Conservation (phyloP, 2,888 invertebrate species). For the Macaria notata region DNA sequence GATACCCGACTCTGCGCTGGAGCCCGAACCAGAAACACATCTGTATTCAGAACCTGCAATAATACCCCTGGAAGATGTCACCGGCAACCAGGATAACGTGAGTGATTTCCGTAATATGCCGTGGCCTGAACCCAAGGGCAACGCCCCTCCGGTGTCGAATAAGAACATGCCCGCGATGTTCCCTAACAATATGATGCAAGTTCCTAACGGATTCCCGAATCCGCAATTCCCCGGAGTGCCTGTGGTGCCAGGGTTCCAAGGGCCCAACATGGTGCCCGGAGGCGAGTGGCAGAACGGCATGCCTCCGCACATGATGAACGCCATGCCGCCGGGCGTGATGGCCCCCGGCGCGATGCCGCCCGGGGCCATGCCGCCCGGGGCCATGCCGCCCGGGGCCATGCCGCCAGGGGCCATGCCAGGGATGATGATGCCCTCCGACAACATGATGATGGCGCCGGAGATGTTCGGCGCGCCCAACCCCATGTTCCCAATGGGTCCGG, state of each 20-base stretch:
- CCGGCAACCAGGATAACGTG: conserved; percentile 90
- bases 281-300: conserved; percentile 70
- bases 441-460: conserved; percentile 49
- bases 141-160: conserved; percentile 67
- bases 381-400: conserved; percentile 64
- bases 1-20: conserved; percentile 93
- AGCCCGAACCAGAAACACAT: conserved; percentile 93
- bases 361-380: conserved; percentile 61
- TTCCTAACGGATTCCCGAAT: conserved; percentile 71
- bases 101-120: conserved; percentile 89
- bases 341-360: conserved; percentile 53
- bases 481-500: conserved; percentile 63
- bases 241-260: conserved; percentile 70
- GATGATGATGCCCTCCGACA: conserved; percentile 68
- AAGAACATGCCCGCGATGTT: conserved; percentile 71
- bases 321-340: conserved; percentile 66
- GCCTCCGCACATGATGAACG: conserved; percentile 48
- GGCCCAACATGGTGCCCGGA: conserved; percentile 59
- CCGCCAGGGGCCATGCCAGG: conserved; percentile 59
- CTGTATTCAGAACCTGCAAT: conserved; percentile 88
- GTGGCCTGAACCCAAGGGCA: conserved; percentile 93
- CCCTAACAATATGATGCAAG: conserved; percentile 70
- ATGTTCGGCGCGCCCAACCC: conserved; percentile 62
- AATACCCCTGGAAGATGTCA: conserved; percentile 94
- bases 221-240: conserved; percentile 71